Base-by-base conservation (phyloP, 2,113 vertebrate genomes). In the Xiphias gladius region DNA sequence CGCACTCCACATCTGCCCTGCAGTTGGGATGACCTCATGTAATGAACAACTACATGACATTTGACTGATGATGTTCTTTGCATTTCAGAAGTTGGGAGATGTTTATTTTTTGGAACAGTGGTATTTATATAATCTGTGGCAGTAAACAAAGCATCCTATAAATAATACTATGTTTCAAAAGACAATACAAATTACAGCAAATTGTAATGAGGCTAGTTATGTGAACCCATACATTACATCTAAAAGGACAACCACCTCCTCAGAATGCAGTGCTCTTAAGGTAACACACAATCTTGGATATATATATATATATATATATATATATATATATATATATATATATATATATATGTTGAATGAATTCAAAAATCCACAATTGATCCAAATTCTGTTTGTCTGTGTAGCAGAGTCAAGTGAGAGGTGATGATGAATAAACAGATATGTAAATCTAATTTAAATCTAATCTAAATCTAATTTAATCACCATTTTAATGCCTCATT, bases 401-500 rank as follows among this genome's bases (percentile, higher is more conserved):
- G 22, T 28, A 48, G 54, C 43, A 39, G 14, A 64, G 26, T 11
- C n/a, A 57, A 55, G n/a, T 46, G 39, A 58, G 52, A 73, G 80
- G 50, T 22, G n/a, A 13, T 6, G 48, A 61, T 70, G 55, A 88
- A 54, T 55, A 69, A 73, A 70, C 68, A 81, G 80, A 83, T 69
- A 76, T 85, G 86, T 67, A 65, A 72, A 89, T 84, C 46, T 26
- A 30, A 52, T 35, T n/a, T n/a, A n/a, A n/a, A n/a, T n/a, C n/a
- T n/a, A n/a, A n/a, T 35, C 32, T 35, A 35, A 35, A 35, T 35
- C 3, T 35, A 35, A 35, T 70, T 71, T 72, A 85, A 90, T 85
- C 85, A 83, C 24, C 81, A 89, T 90, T 76, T 87, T 77, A 87
- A 87, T 90, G 54, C 62, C n/a, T 80, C 37, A 83, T 74, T 83